Evolutionary conservation across 2,888 invertebrate genomes (phyloP).

Genomic region (Calameuta idolon): DNA sequence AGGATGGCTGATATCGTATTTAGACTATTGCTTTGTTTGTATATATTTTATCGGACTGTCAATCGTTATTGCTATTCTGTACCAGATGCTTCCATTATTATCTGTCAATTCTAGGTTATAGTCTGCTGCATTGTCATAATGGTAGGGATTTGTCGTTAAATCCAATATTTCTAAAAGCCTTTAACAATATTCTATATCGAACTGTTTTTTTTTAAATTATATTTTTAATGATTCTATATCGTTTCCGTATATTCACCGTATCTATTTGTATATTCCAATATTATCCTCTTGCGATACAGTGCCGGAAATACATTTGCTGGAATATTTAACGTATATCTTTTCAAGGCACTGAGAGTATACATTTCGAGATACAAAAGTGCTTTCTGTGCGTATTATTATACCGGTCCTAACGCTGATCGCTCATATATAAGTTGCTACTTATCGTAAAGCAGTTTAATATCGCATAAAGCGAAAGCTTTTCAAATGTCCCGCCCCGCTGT

Average conservation of each 20-base stretch:
- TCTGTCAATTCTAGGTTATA: not conserved
- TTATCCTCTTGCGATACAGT: not conserved
- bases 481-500: not conserved
- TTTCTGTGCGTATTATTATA: not conserved
- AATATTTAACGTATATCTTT: not conserved
- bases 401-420: conserved; percentile 1
- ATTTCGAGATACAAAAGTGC: not conserved
- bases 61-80: not conserved
- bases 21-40: not conserved
- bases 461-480: conserved; percentile 28
- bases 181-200: not conserved
- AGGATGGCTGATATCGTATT: not conserved
- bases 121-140: not conserved
- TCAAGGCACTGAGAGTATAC: not conserved
- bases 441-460: conserved; percentile 39
- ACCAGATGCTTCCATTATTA: not conserved
- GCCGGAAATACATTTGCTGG: not conserved
- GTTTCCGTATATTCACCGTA: not conserved
- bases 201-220: not conserved
- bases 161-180: not conserved
- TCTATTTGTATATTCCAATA: not conserved
- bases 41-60: not conserved
- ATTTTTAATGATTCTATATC: not conserved
- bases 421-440: conserved; percentile 34
- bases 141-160: not conserved